Conservation (phyloP, 1,140 invertebrate species). For the Drosophila burlai region DNA sequence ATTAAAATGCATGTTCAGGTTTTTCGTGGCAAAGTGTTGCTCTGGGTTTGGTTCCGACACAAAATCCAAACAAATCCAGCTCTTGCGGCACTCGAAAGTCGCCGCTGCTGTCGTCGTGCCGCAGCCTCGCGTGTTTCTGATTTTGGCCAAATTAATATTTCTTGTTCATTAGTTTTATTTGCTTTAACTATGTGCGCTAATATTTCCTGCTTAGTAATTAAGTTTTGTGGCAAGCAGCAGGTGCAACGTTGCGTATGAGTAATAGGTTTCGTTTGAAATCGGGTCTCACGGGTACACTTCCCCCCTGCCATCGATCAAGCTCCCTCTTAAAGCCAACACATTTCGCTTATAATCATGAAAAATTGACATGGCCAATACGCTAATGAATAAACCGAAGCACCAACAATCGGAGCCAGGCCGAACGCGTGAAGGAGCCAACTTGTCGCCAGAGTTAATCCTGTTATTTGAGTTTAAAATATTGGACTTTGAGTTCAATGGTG, state of each 20-base stretch:
- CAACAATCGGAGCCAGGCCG: conserved; percentile 22
- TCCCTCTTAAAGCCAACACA: conserved; percentile 63
- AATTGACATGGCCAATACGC: conserved; percentile 42
- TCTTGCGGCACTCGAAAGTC: conserved; percentile 69
- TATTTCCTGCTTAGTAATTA: conserved; percentile 82
- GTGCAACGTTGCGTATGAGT: conserved; percentile 75
- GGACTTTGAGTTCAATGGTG: conserved; percentile 17
- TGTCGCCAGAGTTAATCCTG: conserved; percentile 58
- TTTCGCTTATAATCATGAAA: conserved; percentile 72
- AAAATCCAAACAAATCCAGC: conserved; percentile 16
- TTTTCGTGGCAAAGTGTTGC: conserved; percentile 71
- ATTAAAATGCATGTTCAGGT: conserved; percentile 82
- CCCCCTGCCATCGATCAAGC: not conserved
- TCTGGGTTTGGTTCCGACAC: conserved; percentile 24
- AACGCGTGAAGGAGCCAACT: conserved; percentile 49
- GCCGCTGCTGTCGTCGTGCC: conserved; percentile 42
- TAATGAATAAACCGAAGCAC: conserved; percentile 51
- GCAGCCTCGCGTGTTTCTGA: conserved; percentile 62
- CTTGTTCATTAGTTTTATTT: conserved; percentile 83
- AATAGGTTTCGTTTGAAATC: conserved; percentile 41
- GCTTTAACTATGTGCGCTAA: conserved; percentile 66
- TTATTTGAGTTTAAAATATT: conserved; percentile 40
- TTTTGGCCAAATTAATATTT: conserved; percentile 79
- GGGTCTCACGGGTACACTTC: conserved; percentile 4
- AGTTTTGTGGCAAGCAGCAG: conserved; percentile 49